Evolutionary conservation across 2,888 invertebrate species (phyloP), one percentile per base, ranked within the genome.

Genomic region (Rhopalosiphum nymphaeae): DNA sequence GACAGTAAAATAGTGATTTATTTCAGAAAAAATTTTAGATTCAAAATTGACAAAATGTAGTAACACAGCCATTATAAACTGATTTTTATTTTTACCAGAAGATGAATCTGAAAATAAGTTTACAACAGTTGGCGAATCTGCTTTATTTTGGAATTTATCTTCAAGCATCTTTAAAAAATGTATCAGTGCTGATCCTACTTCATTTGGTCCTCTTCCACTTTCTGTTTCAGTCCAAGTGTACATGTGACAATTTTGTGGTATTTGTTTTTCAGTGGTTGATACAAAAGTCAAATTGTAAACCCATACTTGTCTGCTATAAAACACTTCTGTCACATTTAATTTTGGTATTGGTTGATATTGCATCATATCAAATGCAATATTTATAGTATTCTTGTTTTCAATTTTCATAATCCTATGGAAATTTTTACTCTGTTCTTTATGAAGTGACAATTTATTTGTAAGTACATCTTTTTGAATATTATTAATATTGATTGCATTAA

Each of bases 331-430:
- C 26, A 49, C 94, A 25, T 92, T 94, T 84, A 95, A 57, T 92
- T 94, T 95, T 57, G 95, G 95, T 84, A 95, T 91, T 49, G 95
- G 95, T 94, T 95, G 94, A 42, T 95, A 95, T 94, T 95, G 95
- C 92, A 95, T 95, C 53, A 95, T 86, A 53, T 95, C 94, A 46
- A 95, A 91, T 61, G 29, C 61, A 61, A 61, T 61, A 3, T 61
- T 61, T 61, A 29, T 61, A 1, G 61, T 61, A 61, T 61, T 61
- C 61, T 61, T 29, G 11, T 61, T 61, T 61, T 61, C 0, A 29
- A 61, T 11, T 61, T 61, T 61, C 61, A 61, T 61, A 61, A 61
- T 61, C 11, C 61, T 61, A 61, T 61, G 61, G 61, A 61, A 61
- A 61, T 61, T 3, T 29, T 61, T 29, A 61, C 61, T 61, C 11